Percentiles rank a stretch among this genome's conserved stretches.
Conservation (phyloP, 2,888 invertebrate species). For the Bombylius major region DNA sequence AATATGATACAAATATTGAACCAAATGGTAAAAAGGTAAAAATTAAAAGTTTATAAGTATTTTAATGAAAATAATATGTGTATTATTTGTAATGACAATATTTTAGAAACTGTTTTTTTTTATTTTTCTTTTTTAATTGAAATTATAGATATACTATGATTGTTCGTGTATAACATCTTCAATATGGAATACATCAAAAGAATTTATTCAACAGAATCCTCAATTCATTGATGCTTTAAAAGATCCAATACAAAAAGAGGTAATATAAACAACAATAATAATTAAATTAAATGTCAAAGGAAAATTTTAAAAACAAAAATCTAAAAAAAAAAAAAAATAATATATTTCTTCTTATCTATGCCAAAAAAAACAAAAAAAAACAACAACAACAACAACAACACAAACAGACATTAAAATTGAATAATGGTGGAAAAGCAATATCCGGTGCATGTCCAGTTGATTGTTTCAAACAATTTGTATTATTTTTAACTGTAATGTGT, state of each 20-base stretch:
- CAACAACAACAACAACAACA: background rate
- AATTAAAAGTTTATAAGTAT: too few relatives aligned
- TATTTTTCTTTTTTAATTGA: background rate
- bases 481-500: conserved; percentile 44
- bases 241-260: too few relatives aligned
- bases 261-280: too few relatives aligned
- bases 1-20: conserved; percentile 29
- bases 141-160: conserved; percentile 25
- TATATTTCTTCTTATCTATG: too few relatives aligned
- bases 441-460: conserved; percentile 46
- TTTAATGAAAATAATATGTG: too few relatives aligned
- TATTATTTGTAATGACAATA: background rate
- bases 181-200: too few relatives aligned
- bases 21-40: conserved; percentile 37
- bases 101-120: background rate
- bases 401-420: conserved; percentile 12
- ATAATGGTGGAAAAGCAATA: conserved; percentile 34
- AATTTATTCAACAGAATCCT: too few relatives aligned
- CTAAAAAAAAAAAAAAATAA: too few relatives aligned
- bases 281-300: too few relatives aligned
- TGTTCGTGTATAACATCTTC: conserved; percentile 26
- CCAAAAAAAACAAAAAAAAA: background rate
- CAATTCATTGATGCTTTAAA: too few relatives aligned
- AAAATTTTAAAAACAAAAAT: too few relatives aligned
- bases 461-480: conserved; percentile 43